These are phyloP conservation scores for Drosophila aff. DNA, from an alignment of 1,140 invertebrate genomes.

Conservation along the genomic window DNA sequence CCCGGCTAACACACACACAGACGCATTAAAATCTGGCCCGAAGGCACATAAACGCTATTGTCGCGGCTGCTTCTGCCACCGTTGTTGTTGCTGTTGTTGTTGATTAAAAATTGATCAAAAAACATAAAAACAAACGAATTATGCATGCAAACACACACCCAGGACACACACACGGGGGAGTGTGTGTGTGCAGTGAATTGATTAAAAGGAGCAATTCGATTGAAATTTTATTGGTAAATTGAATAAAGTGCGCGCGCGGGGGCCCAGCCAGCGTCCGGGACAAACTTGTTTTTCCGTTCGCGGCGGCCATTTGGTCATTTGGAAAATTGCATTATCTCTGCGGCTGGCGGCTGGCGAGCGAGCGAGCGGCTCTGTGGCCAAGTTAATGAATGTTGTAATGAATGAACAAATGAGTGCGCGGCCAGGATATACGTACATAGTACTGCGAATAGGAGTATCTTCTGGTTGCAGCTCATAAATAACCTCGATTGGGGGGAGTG, in stretches of 20 bases:
- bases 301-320: constrained; percentile 15
- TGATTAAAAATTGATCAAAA: constrained; percentile 83
- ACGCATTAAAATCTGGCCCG: constrained; percentile 36
- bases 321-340: constrained; percentile 33
- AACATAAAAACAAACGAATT: constrained; percentile 77
- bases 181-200: constrained; percentile 67
- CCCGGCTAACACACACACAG: constrained; percentile 15
- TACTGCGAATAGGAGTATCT: not conserved
- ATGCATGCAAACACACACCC: constrained; percentile 47
- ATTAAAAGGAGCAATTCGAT: constrained; percentile 84
- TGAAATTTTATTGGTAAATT: constrained; percentile 85
- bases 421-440: not conserved
- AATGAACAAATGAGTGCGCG: constrained; percentile 42
- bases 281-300: constrained; percentile 43
- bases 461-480: constrained; percentile 14
- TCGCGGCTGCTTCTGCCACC: constrained; percentile 11
- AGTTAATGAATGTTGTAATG: constrained; percentile 53
- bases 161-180: not conserved
- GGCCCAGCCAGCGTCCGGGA: not conserved
- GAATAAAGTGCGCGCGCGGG: constrained; percentile 71
- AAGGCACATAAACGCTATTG: constrained; percentile 27
- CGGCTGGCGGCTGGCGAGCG: not conserved
- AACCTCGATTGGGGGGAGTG: constrained; percentile 12
- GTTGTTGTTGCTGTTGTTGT: constrained; percentile 64
- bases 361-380: constrained; percentile 15